Evolutionary conservation across 2,888 invertebrate genomes (phyloP).

Genomic region (Trypoxylon attenuatum): DNA sequence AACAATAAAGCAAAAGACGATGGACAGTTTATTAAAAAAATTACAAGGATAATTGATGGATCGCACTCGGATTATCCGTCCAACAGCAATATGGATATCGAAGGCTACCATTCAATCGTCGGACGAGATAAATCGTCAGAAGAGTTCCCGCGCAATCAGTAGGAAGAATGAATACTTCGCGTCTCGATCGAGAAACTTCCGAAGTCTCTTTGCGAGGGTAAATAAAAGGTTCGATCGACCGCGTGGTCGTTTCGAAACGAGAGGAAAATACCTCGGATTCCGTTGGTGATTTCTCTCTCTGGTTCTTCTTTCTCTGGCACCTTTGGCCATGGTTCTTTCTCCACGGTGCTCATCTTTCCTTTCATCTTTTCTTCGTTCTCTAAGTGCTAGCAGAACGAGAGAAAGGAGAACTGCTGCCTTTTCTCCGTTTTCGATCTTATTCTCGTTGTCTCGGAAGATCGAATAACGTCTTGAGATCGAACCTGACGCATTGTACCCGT

Average conservation of each 20-base stretch:
- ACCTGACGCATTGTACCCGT: slow-evolving; percentile 22
- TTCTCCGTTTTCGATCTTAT: slow-evolving; percentile 35
- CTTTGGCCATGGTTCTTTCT: slow-evolving; percentile 4
- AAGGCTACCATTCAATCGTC: background rate
- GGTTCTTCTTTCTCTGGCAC: slow-evolving; percentile 17
- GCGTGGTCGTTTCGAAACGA: slow-evolving; percentile 52
- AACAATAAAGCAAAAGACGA: too few species aligned
- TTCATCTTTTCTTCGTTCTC: slow-evolving; percentile 3
- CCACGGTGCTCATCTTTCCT: slow-evolving; percentile 15
- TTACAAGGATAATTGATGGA: too few species aligned
- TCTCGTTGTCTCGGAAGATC: slow-evolving; percentile 31
- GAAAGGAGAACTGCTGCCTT: slow-evolving; percentile 17
- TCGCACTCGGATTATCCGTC: too few species aligned
- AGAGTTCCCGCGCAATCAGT: slow-evolving; percentile 38
- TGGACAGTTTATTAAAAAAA: too few species aligned
- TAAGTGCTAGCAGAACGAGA: slow-evolving; percentile 14
- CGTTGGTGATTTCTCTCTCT: slow-evolving; percentile 16
- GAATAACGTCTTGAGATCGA: slow-evolving; percentile 38
- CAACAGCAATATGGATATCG: too few species aligned
- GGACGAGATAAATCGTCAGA: slow-evolving; percentile 32
- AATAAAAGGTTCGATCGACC: slow-evolving; percentile 63
- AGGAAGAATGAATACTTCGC: slow-evolving; percentile 37
- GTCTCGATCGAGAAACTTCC: slow-evolving; percentile 46
- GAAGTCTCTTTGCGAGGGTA: slow-evolving; percentile 52
- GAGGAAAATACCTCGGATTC: slow-evolving; percentile 61